Evolutionary conservation across 2,888 invertebrate species (phyloP).

Genomic region (Microctonus aethiopoides): DNA sequence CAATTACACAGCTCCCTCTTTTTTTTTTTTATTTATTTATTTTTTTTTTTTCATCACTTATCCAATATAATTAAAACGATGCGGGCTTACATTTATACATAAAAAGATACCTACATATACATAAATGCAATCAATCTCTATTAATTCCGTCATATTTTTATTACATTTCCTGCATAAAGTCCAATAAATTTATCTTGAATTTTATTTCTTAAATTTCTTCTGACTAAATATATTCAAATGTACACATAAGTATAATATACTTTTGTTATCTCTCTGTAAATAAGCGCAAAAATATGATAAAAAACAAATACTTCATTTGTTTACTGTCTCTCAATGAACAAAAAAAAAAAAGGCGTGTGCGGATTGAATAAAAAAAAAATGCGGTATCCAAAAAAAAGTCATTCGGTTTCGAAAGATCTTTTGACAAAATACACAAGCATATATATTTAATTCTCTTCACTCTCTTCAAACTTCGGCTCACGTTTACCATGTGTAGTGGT

Average conservation of each 20-base stretch:
- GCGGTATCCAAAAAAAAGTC: not conserved
- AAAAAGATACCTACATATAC: too few species aligned
- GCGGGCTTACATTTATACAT: constrained; percentile 10
- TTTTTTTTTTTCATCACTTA: not conserved
- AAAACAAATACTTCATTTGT: not conserved
- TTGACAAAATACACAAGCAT: not conserved
- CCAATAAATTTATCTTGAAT: too few species aligned
- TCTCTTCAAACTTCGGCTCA: constrained; percentile 7
- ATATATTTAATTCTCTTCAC: not conserved
- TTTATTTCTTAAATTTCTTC: too few species aligned
- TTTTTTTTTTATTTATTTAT: too few species aligned
- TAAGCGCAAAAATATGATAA: too few species aligned
- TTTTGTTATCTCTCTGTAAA: too few species aligned
- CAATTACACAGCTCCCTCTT: not conserved
- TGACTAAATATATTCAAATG: too few species aligned
- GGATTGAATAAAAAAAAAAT: not conserved
- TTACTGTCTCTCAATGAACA: not conserved
- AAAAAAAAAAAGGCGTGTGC: too few species aligned
- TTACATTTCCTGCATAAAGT: not conserved
- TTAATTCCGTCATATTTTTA: constrained; percentile 13
- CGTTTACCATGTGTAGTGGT: constrained; percentile 25
- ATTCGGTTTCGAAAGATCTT: not conserved
- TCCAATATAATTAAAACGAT: constrained; percentile 1
- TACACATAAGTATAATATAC: too few species aligned
- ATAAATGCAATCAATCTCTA: constrained; percentile 28